phyloP scores from a whole-genome alignment of 2,797 vertebrate genomes.

The Poecilia wingei region DNA sequence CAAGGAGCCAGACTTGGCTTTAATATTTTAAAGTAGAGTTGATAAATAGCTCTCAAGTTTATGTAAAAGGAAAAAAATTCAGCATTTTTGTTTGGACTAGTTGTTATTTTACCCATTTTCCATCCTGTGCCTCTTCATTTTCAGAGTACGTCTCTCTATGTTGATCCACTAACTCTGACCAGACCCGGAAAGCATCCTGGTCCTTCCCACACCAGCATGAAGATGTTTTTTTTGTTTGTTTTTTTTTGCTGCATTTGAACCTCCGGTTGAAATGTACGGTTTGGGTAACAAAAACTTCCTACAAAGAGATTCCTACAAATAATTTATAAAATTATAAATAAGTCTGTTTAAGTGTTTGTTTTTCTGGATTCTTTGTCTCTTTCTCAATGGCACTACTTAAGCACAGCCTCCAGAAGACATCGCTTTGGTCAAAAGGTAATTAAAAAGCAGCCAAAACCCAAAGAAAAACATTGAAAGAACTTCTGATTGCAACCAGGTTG shows the following conservation, averaged over 20 bases:
- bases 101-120: background rate
- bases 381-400: background rate
- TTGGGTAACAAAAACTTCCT: no score
- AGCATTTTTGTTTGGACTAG: background rate
- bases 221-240: no score
- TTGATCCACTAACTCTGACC: background rate
- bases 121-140: background rate
- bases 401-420: background rate
- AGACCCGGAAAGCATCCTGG: background rate
- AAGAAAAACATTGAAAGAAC: background rate
- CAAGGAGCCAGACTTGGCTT: background rate
- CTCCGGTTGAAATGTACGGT: background rate
- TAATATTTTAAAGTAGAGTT: background rate
- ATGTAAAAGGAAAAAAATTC: background rate
- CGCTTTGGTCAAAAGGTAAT: background rate
- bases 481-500: background rate
- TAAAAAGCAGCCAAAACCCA: background rate
- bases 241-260: background rate
- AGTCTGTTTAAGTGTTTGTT: background rate
- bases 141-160: background rate
- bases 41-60: background rate
- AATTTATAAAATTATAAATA: no score
- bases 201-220: no score
- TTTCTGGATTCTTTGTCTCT: background rate
- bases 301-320: no score